Conservation (phyloP, 2,113 vertebrate genomes). For the Parus major region DNA sequence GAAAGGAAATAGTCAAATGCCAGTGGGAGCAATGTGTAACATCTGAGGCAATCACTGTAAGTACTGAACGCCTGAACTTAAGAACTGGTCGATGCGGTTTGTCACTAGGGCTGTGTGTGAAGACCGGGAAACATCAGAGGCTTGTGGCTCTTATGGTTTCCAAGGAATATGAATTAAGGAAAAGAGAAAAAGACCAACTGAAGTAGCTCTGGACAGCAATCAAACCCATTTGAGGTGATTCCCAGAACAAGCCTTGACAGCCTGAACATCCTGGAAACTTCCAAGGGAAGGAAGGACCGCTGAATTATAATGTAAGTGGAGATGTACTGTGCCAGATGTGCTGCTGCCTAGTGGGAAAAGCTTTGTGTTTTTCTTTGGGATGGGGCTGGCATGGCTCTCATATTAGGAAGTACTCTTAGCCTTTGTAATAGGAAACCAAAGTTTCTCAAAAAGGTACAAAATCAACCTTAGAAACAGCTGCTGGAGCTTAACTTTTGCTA, state of each 20-base stretch:
- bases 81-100: constrained; percentile 64
- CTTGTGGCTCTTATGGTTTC: constrained; percentile 65
- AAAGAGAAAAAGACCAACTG: constrained; percentile 29
- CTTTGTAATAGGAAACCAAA: neutral
- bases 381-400: neutral
- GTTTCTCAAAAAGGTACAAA: neutral
- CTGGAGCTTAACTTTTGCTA: neutral
- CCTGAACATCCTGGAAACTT: neutral
- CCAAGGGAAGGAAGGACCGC: neutral
- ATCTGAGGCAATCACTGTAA: constrained; percentile 44
- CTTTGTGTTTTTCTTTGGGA: neutral
- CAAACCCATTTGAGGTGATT: constrained; percentile 19
- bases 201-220: constrained; percentile 31
- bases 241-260: neutral
- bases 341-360: neutral
- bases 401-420: neutral
- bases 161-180: constrained; percentile 60
- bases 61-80: neutral
- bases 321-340: neutral
- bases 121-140: constrained; percentile 42
- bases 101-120: constrained; percentile 30
- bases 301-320: constrained; percentile 45
- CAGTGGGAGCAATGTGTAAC: constrained; percentile 26
- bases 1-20: constrained; percentile 32
- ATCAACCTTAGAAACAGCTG: neutral